Percentiles rank a stretch among this genome's conserved stretches.
phyloP scores from a whole-genome alignment of 2,888 invertebrate species.

The Lagria hirta region DNA sequence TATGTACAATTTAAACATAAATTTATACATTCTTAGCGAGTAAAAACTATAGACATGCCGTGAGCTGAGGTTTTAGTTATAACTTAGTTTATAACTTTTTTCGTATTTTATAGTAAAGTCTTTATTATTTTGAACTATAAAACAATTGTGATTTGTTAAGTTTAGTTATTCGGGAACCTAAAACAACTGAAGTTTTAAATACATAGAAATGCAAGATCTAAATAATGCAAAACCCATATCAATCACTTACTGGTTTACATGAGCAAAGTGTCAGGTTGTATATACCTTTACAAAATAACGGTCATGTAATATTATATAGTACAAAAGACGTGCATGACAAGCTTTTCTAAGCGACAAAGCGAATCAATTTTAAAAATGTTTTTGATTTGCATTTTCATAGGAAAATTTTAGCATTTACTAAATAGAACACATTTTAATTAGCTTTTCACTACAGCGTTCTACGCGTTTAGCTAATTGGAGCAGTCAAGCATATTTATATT shows the following conservation, averaged over 20 bases:
- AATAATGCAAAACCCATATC: slow-evolving; percentile 8
- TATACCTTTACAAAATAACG: slow-evolving; percentile 6
- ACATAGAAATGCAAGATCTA: neutral
- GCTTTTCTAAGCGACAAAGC: slow-evolving; percentile 7
- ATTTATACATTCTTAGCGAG: too few species aligned
- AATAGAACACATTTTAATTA: slow-evolving; percentile 21
- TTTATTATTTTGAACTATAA: too few species aligned
- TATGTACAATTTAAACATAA: too few species aligned
- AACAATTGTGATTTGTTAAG: neutral
- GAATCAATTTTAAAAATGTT: slow-evolving; percentile 3
- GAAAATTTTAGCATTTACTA: slow-evolving; percentile 15
- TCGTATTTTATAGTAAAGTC: too few species aligned
- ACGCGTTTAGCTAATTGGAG: slow-evolving; percentile 19
- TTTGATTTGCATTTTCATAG: slow-evolving; percentile 19
- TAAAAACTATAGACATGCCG: too few species aligned
- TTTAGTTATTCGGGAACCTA: slow-evolving; percentile 7
- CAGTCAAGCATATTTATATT: slow-evolving; percentile 17
- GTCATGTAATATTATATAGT: slow-evolving; percentile 5
- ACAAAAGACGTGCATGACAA: slow-evolving; percentile 12
- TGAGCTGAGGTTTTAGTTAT: too few species aligned
- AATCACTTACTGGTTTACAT: slow-evolving; percentile 9
- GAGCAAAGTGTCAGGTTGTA: slow-evolving; percentile 13
- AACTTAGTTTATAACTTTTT: too few species aligned
- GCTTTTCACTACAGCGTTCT: slow-evolving; percentile 17
- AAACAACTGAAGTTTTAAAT: too few species aligned